phyloP scores from a whole-genome alignment of 2,797 vertebrate genomes.

The Cyprinodon diabolis region DNA sequence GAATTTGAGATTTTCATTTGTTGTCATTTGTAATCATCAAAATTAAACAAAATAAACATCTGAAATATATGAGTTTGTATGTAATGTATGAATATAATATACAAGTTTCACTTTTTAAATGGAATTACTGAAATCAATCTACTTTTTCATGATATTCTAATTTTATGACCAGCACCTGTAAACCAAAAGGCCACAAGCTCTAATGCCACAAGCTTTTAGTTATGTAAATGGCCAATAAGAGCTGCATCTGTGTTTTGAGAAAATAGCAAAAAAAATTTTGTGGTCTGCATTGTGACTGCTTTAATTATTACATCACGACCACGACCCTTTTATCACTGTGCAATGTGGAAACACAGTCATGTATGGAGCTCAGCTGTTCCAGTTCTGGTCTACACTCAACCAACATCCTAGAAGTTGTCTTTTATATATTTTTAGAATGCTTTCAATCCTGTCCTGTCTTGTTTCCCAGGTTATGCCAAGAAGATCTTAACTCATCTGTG shows the following conservation, averaged over 20 bases:
- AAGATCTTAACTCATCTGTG: constrained; percentile 81
- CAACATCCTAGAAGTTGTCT: constrained; percentile 8
- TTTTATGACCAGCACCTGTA: no score
- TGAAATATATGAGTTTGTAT: no score
- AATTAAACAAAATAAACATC: no score
- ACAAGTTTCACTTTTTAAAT: no score
- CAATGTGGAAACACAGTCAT: constrained; percentile 69
- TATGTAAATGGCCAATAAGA: not conserved
- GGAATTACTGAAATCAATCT: no score
- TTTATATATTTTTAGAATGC: constrained; percentile 4
- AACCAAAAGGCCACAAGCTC: not conserved
- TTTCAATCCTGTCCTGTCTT: constrained; percentile 10
- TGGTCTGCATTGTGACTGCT: constrained; percentile 51
- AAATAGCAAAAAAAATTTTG: constrained; percentile 38
- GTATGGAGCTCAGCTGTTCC: constrained; percentile 32
- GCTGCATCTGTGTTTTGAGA: no score
- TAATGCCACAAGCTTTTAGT: not conserved
- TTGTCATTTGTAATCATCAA: no score
- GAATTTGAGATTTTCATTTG: no score
- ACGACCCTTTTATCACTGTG: constrained; percentile 65
- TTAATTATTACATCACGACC: constrained; percentile 52
- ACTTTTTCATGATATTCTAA: no score
- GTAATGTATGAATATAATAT: no score
- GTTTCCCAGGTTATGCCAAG: constrained; percentile 74
- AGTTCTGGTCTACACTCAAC: constrained; percentile 24